Evolutionary conservation across 2,113 vertebrate species (phyloP).

Genomic region (Forbesichthys agassizii): DNA sequence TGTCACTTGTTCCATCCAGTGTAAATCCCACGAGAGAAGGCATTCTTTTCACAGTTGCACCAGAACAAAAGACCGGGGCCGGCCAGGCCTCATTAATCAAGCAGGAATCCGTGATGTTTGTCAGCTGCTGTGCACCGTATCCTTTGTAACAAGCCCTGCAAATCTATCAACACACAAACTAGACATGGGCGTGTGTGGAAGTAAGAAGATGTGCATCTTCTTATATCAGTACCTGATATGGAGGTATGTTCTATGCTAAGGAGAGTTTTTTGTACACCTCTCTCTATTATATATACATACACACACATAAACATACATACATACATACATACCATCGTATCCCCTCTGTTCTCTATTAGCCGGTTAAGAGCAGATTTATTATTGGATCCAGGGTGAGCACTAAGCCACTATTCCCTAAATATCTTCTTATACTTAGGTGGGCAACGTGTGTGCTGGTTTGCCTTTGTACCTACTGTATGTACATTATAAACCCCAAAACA

Average conservation of each 20-base stretch:
- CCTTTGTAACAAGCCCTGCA: constrained; percentile 36
- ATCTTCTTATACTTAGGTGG: background rate
- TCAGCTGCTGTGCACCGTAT: constrained; percentile 44
- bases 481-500: background rate
- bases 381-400: constrained; percentile 52
- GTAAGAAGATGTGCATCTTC: background rate
- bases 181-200: constrained; percentile 16
- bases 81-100: constrained; percentile 66
- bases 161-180: constrained; percentile 45
- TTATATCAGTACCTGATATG: no score
- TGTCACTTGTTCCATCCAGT: constrained; percentile 21
- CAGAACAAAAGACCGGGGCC: constrained; percentile 43
- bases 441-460: background rate
- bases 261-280: constrained; percentile 31
- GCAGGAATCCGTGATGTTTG: constrained; percentile 37
- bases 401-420: background rate
- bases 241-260: background rate
- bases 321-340: background rate
- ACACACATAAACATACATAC: background rate
- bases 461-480: background rate
- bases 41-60: constrained; percentile 22
- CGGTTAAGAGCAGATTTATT: constrained; percentile 55
- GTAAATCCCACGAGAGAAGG: constrained; percentile 48
- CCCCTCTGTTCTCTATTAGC: constrained; percentile 16
- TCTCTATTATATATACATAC: no score